Base-by-base conservation (phyloP, 2,888 invertebrate genomes). In the Drosophila melanosoma region DNA sequence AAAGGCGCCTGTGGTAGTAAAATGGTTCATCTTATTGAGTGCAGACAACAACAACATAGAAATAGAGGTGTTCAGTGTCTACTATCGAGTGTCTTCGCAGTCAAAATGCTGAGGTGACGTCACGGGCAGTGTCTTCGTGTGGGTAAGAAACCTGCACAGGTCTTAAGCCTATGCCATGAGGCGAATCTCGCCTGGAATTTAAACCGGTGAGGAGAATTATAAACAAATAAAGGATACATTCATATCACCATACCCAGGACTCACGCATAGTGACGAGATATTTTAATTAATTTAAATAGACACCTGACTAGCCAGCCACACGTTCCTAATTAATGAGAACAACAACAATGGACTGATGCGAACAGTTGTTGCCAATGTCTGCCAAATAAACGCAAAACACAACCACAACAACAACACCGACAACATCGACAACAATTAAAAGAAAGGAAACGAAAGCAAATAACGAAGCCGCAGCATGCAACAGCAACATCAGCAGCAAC, bases 331-430 rank as follows among this genome's bases (percentile, higher is more conserved):
- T 82, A 89, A 79, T 84, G 76, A 72, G 67, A 76, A 70, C 70
- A 76, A 82, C 70, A 89, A 89, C 87, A 90, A 87, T 83, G 89
- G 87, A 88, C 84, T 90, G 87, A 87, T 90, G 90, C 89, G 82
- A 87, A 90, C 87, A 87, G 87, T 90, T 87, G 85, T 81, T 61
- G 82, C 73, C 73, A 68, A 89, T 87, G 90, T 76, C 88, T 86
- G 85, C 85, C 85, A 87, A 87, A 76, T 87, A 67, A 79, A 69
- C 54, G n/a, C 63, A 56, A 48, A 56, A 61, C 35, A 45, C 36
- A 33, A 51, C 33, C 23, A 38, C 54, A 54, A 38, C 23, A 59
- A 58, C 61, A 75, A 73, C 61, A 38, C 35, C 35, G 20, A 38
- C 54, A 54, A 48, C 12, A 56, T 51, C 59, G 72, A 73, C 65